These are phyloP conservation scores for Xerus rutilus DNA, from an alignment of 2,797 vertebrate species.

Conservation along the genomic window DNA sequence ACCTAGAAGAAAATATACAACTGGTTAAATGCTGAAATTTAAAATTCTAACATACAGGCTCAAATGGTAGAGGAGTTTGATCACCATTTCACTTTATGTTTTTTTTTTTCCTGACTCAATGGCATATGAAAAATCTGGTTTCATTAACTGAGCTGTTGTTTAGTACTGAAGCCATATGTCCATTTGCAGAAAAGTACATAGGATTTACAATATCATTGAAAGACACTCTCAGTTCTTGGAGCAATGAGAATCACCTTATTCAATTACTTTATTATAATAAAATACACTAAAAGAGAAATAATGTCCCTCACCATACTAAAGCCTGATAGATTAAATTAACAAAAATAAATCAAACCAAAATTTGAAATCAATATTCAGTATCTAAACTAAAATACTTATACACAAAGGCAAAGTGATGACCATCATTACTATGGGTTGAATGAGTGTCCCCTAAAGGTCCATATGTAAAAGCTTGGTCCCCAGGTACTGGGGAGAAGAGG, in stretches of 20 bases:
- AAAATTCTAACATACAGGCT: background rate
- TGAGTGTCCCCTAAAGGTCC: background rate
- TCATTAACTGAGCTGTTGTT: background rate
- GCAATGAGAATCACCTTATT: background rate
- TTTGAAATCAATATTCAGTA: background rate
- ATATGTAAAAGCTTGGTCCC: too few species aligned
- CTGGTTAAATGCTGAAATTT: background rate
- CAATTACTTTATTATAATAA: background rate
- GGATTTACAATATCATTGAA: background rate
- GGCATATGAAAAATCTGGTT: background rate
- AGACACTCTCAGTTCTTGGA: background rate
- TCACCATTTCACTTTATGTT: background rate
- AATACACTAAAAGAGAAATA: background rate
- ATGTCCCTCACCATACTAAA: background rate
- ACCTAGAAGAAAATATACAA: background rate
- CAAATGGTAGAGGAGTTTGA: background rate
- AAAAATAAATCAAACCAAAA: constrained; percentile 13
- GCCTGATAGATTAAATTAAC: background rate
- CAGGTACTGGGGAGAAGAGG: background rate
- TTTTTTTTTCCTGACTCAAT: constrained; percentile 3
- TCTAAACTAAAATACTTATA: background rate
- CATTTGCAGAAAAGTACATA: background rate
- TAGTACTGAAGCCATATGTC: constrained; percentile 17
- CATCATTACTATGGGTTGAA: background rate
- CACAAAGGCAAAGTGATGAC: background rate